Evolutionary conservation across 2,113 vertebrate genomes (phyloP).

Genomic region (Hylia prasina): DNA sequence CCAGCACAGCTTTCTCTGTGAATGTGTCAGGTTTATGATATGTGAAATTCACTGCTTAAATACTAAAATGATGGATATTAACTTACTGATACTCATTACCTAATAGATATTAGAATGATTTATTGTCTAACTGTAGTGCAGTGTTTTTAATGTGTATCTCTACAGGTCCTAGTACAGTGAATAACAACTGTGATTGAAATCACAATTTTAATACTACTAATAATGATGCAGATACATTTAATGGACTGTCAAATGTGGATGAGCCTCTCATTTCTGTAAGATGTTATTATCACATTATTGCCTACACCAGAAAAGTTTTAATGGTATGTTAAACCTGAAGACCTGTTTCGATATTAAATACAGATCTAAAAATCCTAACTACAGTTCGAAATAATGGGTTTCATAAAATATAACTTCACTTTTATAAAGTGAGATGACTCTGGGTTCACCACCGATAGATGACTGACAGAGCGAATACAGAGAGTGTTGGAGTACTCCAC

Average conservation of each 20-base stretch:
- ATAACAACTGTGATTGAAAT: not conserved
- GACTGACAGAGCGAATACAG: not conserved
- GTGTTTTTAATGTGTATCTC: not conserved
- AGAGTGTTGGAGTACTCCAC: not conserved
- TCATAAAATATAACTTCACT: not conserved
- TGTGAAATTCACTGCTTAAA: not conserved
- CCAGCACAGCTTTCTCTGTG: not conserved
- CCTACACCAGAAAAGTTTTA: not conserved
- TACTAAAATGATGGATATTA: not conserved
- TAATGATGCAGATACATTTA: not conserved
- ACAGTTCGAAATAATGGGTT: not conserved
- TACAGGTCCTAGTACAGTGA: not conserved
- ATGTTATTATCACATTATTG: not conserved
- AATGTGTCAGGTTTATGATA: not conserved
- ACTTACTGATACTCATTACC: not conserved
- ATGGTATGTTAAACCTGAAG: slow-evolving; percentile 2
- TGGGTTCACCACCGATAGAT: not conserved
- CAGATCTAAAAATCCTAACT: not conserved
- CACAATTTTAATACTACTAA: not conserved
- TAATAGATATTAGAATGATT: not conserved
- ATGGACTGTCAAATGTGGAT: not conserved
- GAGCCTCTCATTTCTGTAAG: not conserved
- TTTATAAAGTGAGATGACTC: not conserved
- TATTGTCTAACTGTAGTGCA: not conserved
- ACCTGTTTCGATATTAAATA: not conserved